Base-by-base conservation (phyloP, 2,888 invertebrate species). In the Cheiracanthium punctorium region DNA sequence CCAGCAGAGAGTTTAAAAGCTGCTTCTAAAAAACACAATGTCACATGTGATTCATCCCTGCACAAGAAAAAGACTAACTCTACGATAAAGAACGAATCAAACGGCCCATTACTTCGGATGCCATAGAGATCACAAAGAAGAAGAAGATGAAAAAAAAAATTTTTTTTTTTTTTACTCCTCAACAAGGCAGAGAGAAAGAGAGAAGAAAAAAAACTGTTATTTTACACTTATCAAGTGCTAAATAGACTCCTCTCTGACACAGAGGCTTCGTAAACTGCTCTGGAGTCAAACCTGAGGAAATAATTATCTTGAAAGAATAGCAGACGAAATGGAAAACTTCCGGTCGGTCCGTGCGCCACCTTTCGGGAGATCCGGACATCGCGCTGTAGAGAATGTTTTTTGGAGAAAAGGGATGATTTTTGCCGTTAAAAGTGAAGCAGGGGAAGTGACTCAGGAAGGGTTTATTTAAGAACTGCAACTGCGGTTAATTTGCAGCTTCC, bases 201-300 rank as follows among this genome's bases (percentile, higher is more conserved):
- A 58, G 24, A 58, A 12, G 17, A 58, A 58, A 58, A 58, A 24
- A 37, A 10, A 37, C 37, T 7, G 58, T 24, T 58, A 58, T 58
- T 58, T 58, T 58, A 58, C 58, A 58, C 58, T 58, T 58, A 58
- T 58, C 58, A 58, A 58, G 58, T 58, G 58, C 24, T 58, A 58
- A 58, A 58, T 58, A 24, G 24, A 58, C 58, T 24, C 58, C 17
- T 20, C 24, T 8, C 58, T 58, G 58, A 58, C 58, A 24, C 24
- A 24, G 4, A 58, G 58, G 1, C 20, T 58, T 58, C 58, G 24
- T 24, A 7, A 58, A 58, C 58, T 58, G n/a, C n/a, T n/a, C n/a
- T n/a, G 58, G 24, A 4, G 58, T 20, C 4, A 58, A 58, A 58
- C 58, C 58, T 58, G 58, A 58, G 24, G 58, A 24, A 58, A 58